Conservation (phyloP, 2,888 invertebrate species). For the Orchesella flavescens region DNA sequence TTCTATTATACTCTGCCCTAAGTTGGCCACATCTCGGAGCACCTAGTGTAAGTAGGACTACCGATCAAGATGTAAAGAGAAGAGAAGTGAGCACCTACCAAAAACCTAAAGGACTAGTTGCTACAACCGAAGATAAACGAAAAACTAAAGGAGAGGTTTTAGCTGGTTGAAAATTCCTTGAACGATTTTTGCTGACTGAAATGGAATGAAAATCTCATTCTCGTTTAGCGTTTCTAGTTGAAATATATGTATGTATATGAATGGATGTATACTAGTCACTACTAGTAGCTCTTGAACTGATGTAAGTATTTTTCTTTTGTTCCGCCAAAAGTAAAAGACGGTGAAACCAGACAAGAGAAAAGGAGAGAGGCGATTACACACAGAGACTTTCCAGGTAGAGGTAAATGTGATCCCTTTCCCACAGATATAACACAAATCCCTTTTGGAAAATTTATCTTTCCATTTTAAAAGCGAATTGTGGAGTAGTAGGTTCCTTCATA, state of each 20-base stretch:
- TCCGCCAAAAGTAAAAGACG: not conserved
- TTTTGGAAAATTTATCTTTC: conserved; percentile 42
- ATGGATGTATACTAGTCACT: too few species aligned
- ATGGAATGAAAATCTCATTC: conserved; percentile 41
- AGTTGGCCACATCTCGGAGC: too few species aligned
- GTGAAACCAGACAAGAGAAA: not conserved
- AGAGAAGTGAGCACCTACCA: too few species aligned
- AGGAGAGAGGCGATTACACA: not conserved
- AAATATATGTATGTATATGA: not conserved
- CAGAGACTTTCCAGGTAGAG: conserved; percentile 18
- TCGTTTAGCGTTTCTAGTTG: not conserved
- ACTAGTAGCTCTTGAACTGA: not conserved
- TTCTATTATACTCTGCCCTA: not conserved
- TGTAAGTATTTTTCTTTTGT: not conserved
- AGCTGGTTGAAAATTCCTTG: conserved; percentile 20
- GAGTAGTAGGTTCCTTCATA: not conserved
- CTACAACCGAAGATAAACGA: too few species aligned
- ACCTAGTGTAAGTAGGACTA: too few species aligned
- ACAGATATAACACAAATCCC: conserved; percentile 17
- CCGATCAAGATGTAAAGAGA: too few species aligned
- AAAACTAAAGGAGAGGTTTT: too few species aligned
- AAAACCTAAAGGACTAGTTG: too few species aligned
- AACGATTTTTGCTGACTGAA: conserved; percentile 46
- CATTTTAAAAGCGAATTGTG: conserved; percentile 38
- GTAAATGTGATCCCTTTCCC: conserved; percentile 22